Percentiles rank a stretch among this genome's conserved stretches.
Evolutionary conservation across 2,113 vertebrate species (phyloP).

Genomic region (Phalacrocorax pelagicus): DNA sequence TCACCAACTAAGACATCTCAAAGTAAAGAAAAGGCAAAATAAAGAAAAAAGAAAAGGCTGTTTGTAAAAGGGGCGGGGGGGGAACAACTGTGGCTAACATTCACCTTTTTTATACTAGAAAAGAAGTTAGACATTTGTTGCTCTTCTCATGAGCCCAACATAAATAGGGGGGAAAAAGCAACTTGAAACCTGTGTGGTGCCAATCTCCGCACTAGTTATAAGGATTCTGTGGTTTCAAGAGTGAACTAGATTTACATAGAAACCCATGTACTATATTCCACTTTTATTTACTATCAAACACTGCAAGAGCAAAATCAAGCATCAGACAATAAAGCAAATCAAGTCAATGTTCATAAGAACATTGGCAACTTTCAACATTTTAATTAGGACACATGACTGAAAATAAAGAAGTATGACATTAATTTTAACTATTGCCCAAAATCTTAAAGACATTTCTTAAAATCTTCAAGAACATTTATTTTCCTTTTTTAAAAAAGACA

Average conservation of each 20-base stretch:
- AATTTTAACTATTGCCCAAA: not conserved
- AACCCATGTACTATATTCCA: not conserved
- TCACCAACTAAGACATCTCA: not conserved
- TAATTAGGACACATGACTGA: not conserved
- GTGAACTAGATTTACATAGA: not conserved
- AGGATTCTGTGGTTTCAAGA: not conserved
- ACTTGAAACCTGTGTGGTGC: not conserved
- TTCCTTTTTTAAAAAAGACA: not conserved
- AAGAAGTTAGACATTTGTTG: not conserved
- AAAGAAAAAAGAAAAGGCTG: not conserved
- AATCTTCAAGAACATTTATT: not conserved
- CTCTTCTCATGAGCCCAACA: not conserved
- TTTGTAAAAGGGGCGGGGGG: not conserved
- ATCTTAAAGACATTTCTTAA: not conserved
- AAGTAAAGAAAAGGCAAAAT: not conserved
- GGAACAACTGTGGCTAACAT: not conserved
- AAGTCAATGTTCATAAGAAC: not conserved
- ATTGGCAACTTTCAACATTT: not conserved
- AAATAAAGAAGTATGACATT: not conserved
- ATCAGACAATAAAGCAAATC: not conserved
- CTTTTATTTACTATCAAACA: not conserved
- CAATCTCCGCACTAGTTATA: not conserved
- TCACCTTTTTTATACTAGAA: not conserved
- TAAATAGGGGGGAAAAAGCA: not conserved
- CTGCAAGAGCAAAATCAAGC: not conserved